A percentile compares a stretch with the other conserved stretches of the same genome.
Evolutionary conservation across 2,888 invertebrate genomes (phyloP).

Genomic region (Therioaphis trifolii): DNA sequence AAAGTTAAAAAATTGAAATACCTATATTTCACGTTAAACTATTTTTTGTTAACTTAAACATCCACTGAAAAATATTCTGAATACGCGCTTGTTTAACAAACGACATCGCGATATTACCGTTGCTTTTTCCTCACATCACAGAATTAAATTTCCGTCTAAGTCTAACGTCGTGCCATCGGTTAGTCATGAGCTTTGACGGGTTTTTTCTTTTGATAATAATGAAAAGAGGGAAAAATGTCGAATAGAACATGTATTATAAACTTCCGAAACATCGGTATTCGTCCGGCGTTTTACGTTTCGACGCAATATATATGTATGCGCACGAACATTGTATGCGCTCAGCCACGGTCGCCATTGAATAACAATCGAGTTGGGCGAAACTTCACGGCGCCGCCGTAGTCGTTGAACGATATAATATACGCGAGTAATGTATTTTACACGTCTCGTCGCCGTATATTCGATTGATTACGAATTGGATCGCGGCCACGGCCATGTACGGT

Average conservation of each 20-base stretch:
- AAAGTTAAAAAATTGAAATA: too few species aligned
- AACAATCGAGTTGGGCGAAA: conserved; percentile 29
- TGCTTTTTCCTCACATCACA: too few species aligned
- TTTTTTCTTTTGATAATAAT: background rate
- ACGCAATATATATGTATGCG: conserved; percentile 10
- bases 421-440: background rate
- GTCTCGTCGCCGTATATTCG: background rate
- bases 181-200: background rate
- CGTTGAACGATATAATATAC: background rate
- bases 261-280: conserved; percentile 40
- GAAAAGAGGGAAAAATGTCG: too few species aligned
- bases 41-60: too few species aligned
- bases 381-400: background rate
- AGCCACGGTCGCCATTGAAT: conserved; percentile 7
- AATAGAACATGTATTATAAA: background rate
- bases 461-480: background rate
- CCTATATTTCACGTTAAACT: too few species aligned
- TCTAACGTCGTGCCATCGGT: background rate
- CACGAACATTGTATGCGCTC: background rate
- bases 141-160: too few species aligned
- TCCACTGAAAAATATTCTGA: too few species aligned
- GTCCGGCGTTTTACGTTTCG: background rate
- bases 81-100: too few species aligned
- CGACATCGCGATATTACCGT: too few species aligned
- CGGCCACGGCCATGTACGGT: background rate